Percentiles rank a stretch among this genome's conserved stretches.
Conservation (phyloP, 2,113 vertebrate species). For the Chascanopsetta lugubris region DNA sequence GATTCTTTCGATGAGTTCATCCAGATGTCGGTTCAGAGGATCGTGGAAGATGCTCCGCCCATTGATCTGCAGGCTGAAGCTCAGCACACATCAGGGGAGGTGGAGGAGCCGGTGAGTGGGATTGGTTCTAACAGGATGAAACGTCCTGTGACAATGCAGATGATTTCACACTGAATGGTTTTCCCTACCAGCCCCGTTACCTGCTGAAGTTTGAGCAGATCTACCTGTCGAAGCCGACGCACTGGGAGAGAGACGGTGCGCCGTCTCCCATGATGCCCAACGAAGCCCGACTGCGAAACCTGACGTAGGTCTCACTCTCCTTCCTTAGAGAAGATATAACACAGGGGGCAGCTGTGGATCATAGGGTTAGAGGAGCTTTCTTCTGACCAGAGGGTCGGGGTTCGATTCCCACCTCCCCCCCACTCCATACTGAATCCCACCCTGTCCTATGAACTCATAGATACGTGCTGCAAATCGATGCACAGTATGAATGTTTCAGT, state of each 20-base stretch:
- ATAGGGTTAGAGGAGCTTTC: no score
- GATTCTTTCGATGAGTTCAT: slow-evolving; percentile 99
- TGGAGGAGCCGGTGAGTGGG: slow-evolving; percentile 94
- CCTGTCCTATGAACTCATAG: no score
- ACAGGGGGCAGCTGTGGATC: no score
- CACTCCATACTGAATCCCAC: no score
- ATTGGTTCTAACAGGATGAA: not conserved
- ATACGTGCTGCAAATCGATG: no score
- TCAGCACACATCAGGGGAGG: slow-evolving; percentile 95
- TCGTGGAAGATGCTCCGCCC: slow-evolving; percentile 97
- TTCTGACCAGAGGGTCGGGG: no score
- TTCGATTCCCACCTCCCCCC: no score
- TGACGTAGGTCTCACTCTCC: slow-evolving; percentile 84
- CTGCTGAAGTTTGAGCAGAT: slow-evolving; percentile 98
- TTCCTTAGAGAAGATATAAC: not conserved
- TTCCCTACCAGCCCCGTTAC: slow-evolving; percentile 87
- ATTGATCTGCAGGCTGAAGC: slow-evolving; percentile 98
- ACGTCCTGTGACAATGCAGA: not conserved
- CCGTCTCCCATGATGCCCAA: slow-evolving; percentile 99
- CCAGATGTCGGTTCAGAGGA: slow-evolving; percentile 99
- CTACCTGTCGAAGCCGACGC: slow-evolving; percentile 96
- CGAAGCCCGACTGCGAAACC: slow-evolving; percentile 94
- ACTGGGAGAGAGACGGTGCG: slow-evolving; percentile 98
- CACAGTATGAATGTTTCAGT: no score
- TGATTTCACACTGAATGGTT: not conserved